phyloP scores from a whole-genome alignment of 2,888 invertebrate genomes.

The Latrodectus elegans region DNA sequence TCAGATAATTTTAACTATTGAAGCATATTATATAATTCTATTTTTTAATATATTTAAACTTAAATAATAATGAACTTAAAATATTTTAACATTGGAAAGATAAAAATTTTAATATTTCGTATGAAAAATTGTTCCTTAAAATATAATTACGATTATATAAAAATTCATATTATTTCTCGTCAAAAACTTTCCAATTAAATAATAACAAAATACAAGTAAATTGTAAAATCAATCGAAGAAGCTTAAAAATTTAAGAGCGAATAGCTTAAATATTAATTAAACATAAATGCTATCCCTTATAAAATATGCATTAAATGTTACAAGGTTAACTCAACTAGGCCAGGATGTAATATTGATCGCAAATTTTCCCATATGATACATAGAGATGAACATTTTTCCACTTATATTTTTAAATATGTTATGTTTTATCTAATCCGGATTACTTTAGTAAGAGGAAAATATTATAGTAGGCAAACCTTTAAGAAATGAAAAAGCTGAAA shows the following conservation, averaged over 20 bases:
- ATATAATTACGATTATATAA: too few species aligned
- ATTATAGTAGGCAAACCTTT: neutral
- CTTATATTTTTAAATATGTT: neutral
- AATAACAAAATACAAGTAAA: too few species aligned
- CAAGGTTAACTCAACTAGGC: neutral
- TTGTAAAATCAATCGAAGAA: neutral
- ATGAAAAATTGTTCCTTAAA: too few species aligned
- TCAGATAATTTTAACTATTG: too few species aligned
- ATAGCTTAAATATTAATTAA: neutral
- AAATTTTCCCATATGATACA: neutral
- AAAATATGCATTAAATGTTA: conserved; percentile 5
- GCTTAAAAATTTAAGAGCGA: neutral
- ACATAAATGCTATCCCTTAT: neutral
- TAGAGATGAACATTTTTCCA: neutral
- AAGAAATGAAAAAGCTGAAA: conserved; percentile 9
- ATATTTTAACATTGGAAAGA: too few species aligned
- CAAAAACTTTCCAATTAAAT: too few species aligned
- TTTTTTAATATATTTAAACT: too few species aligned
- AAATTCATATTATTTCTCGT: too few species aligned
- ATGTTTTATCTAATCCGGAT: neutral
- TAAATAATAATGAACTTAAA: too few species aligned
- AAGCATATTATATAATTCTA: too few species aligned
- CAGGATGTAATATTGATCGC: neutral
- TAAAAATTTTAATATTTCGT: too few species aligned
- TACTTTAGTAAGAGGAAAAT: neutral